These are phyloP conservation scores for Loriculus beryllinus DNA, from an alignment of 2,797 vertebrate species.

Conservation along the genomic window DNA sequence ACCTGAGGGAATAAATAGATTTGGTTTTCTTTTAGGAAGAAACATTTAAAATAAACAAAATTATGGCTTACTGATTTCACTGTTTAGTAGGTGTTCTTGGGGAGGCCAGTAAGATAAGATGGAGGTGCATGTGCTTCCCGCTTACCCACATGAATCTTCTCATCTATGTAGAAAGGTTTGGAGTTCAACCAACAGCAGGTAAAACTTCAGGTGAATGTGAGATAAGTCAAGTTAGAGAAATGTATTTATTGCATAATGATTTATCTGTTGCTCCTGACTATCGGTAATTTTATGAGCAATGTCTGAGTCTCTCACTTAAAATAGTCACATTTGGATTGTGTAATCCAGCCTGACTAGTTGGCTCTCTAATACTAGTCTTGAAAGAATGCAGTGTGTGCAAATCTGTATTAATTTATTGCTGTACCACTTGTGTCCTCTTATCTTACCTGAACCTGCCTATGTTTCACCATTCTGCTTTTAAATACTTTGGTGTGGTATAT, in stretches of 20 bases:
- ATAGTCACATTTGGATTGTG: neutral
- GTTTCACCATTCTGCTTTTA: neutral
- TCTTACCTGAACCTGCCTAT: neutral
- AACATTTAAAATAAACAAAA: neutral
- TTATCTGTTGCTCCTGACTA: neutral
- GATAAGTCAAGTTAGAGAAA: neutral
- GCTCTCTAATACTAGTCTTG: neutral
- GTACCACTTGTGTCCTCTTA: neutral
- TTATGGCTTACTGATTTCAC: neutral
- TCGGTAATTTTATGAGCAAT: neutral
- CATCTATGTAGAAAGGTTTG: neutral
- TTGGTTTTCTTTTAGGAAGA: neutral
- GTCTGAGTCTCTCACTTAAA: neutral
- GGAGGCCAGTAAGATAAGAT: neutral
- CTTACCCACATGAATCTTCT: neutral
- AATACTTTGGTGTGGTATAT: neutral
- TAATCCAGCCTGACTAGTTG: neutral
- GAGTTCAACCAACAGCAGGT: neutral
- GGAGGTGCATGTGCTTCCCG: neutral
- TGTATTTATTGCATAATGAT: rapidly evolving
- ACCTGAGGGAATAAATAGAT: neutral
- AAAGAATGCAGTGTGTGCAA: neutral
- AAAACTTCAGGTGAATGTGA: neutral
- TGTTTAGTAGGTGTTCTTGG: neutral
- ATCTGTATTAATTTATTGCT: neutral